phyloP scores from a whole-genome alignment of 1,140 invertebrate genomes.

The Drosophila simulans region DNA sequence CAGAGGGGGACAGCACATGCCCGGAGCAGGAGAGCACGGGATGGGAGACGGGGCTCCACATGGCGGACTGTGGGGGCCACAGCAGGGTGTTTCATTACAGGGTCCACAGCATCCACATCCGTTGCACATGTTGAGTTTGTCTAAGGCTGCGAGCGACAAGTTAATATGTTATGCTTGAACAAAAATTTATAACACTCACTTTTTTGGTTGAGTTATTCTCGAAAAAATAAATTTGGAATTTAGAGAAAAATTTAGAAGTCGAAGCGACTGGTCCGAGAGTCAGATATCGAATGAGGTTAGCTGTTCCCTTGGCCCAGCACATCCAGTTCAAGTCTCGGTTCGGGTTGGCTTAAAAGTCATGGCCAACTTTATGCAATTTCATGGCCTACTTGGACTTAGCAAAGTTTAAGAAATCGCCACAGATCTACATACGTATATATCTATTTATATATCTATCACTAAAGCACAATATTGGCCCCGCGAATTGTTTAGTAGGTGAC shows the following conservation, averaged over 20 bases:
- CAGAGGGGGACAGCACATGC: slow-evolving; percentile 61
- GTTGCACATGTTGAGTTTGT: slow-evolving; percentile 14
- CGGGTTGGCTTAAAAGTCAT: background rate
- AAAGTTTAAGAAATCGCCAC: background rate
- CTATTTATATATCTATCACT: too few species aligned
- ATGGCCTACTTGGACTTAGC: background rate
- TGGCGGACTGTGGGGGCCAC: slow-evolving; percentile 77
- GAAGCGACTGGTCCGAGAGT: slow-evolving; percentile 11
- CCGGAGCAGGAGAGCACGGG: slow-evolving; percentile 76
- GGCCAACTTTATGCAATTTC: slow-evolving; percentile 3
- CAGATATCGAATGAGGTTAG: slow-evolving; percentile 5
- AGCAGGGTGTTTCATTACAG: slow-evolving; percentile 63
- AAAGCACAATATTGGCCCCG: too few species aligned
- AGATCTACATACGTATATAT: too few species aligned
- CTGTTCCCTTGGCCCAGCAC: background rate
- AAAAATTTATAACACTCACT: background rate
- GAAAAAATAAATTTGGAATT: slow-evolving; percentile 10
- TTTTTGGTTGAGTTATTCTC: background rate
- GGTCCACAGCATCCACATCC: slow-evolving; percentile 48
- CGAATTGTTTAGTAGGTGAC: too few species aligned
- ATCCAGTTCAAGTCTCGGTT: background rate
- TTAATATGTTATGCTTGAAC: too few species aligned
- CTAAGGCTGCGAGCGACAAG: background rate
- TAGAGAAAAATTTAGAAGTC: slow-evolving; percentile 6
- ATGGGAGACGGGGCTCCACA: slow-evolving; percentile 76